A percentile compares a stretch with the other conserved stretches of the same genome.
These are phyloP conservation scores for Pungitius pungitius DNA, from an alignment of 2,113 vertebrate species.

Conservation along the genomic window DNA sequence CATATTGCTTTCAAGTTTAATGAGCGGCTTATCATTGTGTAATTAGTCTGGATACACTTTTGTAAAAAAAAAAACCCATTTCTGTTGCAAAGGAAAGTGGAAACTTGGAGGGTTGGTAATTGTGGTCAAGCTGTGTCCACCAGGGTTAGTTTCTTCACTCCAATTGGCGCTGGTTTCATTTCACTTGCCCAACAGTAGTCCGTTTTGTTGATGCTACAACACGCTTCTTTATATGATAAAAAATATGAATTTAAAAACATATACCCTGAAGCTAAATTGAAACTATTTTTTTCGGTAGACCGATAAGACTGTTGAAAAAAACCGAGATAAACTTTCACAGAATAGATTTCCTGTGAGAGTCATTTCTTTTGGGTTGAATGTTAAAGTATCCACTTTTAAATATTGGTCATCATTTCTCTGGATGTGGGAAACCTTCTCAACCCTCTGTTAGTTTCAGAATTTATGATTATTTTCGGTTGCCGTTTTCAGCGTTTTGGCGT, in stretches of 20 bases:
- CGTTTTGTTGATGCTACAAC: constrained; percentile 11
- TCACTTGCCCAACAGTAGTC: constrained; percentile 8
- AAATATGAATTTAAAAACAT: background rate
- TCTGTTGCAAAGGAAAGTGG: constrained; percentile 6
- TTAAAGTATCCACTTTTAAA: constrained; percentile 23
- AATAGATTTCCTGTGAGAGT: constrained; percentile 4
- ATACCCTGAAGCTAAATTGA: background rate
- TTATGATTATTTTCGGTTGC: background rate
- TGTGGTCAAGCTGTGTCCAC: constrained; percentile 24
- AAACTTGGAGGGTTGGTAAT: background rate
- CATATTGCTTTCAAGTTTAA: constrained; percentile 42
- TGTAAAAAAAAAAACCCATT: background rate
- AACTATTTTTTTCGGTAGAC: background rate
- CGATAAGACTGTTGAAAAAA: background rate
- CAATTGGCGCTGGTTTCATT: constrained; percentile 21
- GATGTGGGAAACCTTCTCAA: background rate
- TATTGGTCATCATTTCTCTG: constrained; percentile 20
- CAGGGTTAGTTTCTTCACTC: constrained; percentile 28
- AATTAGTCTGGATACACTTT: constrained; percentile 18
- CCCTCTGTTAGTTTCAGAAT: constrained; percentile 26
- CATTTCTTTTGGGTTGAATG: background rate
- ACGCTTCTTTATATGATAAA: background rate
- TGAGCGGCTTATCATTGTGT: constrained; percentile 29
- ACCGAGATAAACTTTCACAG: background rate
- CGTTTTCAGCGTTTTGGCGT: background rate